phyloP scores from a whole-genome alignment of 2,888 invertebrate species.

The Prosopocoilus inquinatus region DNA sequence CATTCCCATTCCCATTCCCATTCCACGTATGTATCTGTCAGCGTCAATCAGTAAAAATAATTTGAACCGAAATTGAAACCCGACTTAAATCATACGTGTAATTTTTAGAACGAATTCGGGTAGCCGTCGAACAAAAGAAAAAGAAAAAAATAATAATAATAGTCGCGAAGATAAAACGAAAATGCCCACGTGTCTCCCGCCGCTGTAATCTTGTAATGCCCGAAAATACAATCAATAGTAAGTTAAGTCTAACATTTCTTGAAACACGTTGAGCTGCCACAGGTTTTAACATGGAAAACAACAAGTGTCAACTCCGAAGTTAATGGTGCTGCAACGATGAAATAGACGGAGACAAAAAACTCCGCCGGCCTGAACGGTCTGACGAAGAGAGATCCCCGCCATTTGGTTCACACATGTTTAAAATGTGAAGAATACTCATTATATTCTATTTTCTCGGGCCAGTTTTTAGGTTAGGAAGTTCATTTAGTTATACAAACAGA shows the following conservation, averaged over 20 bases:
- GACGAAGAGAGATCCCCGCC: slow-evolving; percentile 26
- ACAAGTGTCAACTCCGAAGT: slow-evolving; percentile 44
- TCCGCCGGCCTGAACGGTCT: slow-evolving; percentile 7
- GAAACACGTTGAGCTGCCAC: slow-evolving; percentile 22
- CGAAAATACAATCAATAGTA: slow-evolving; percentile 17
- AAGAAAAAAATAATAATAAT: too few species aligned
- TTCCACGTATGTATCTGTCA: too few species aligned
- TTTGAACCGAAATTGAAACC: too few species aligned
- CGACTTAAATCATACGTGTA: too few species aligned
- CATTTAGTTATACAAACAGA: slow-evolving; percentile 40
- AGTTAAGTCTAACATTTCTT: slow-evolving; percentile 15
- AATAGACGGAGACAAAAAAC: slow-evolving; percentile 31
- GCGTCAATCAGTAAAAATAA: too few species aligned
- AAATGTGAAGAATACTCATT: slow-evolving; percentile 35
- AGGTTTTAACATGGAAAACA: slow-evolving; percentile 39
- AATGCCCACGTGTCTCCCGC: too few species aligned
- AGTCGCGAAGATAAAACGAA: too few species aligned
- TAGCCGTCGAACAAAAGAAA: too few species aligned
- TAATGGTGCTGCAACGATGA: slow-evolving; percentile 43
- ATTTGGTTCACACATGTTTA: slow-evolving; percentile 41
- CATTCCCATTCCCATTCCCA: too few species aligned
- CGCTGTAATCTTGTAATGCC: slow-evolving; percentile 5
- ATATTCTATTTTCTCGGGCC: slow-evolving; percentile 34
- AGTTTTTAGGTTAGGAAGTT: slow-evolving; percentile 36
- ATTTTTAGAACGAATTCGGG: too few species aligned